A percentile compares a stretch with the other conserved stretches of the same genome.
These are phyloP conservation scores for Labroides dimidiatus DNA, from an alignment of 2,797 vertebrate species.

Conservation along the genomic window DNA sequence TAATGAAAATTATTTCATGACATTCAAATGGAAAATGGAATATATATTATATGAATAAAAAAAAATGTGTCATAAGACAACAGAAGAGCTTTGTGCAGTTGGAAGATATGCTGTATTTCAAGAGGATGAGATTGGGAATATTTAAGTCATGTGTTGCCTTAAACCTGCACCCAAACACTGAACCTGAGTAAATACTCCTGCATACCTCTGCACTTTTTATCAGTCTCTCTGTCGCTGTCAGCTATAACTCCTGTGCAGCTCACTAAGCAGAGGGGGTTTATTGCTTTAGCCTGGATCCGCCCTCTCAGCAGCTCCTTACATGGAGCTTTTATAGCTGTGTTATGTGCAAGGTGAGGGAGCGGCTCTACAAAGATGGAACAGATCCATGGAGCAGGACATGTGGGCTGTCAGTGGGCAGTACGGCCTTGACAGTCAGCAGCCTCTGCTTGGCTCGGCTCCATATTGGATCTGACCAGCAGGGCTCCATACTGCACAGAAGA, in stretches of 20 bases:
- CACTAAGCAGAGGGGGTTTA: slow-evolving; percentile 38
- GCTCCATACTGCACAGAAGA: slow-evolving; percentile 25
- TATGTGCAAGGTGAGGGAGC: slow-evolving; percentile 47
- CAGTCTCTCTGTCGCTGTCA: slow-evolving; percentile 18
- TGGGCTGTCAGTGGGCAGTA: slow-evolving; percentile 52
- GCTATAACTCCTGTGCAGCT: slow-evolving; percentile 21
- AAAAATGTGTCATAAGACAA: too few relatives aligned
- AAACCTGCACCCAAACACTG: not conserved
- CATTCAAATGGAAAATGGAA: too few relatives aligned
- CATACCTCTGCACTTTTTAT: not conserved
- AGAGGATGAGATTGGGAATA: too few relatives aligned
- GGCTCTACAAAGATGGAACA: slow-evolving; percentile 50
- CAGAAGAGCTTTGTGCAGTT: too few relatives aligned
- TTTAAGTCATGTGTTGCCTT: not conserved
- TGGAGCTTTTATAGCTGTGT: slow-evolving; percentile 30
- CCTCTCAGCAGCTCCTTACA: slow-evolving; percentile 45
- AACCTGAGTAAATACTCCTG: not conserved
- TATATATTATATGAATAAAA: too few relatives aligned
- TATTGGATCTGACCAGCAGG: slow-evolving; percentile 33
- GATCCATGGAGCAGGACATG: slow-evolving; percentile 54
- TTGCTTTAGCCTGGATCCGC: slow-evolving; percentile 30
- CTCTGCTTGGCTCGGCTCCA: slow-evolving; percentile 54
- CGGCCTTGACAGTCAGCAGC: slow-evolving; percentile 57
- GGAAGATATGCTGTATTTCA: too few relatives aligned
- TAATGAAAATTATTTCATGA: too few relatives aligned